Base-by-base conservation (phyloP, 1,140 invertebrate species). In the Carposina sasakii region DNA sequence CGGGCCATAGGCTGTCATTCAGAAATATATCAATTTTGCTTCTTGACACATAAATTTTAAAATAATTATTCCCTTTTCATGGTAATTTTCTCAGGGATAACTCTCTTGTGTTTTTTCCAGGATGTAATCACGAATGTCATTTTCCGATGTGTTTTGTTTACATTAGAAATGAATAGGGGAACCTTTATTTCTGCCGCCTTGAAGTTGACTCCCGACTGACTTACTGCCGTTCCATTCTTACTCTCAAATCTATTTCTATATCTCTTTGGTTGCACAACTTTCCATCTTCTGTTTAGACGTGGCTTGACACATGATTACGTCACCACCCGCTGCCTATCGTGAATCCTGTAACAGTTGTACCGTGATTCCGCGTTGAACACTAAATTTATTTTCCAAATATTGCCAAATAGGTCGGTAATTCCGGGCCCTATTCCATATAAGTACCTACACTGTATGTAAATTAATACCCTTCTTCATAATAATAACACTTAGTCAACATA, bases 91-190 rank as follows among this genome's bases (percentile, higher is more conserved):
- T 36, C 33, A 10, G 9, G 8, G 19, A 13, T 16, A 36, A 19
- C 33, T 36, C 33, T 16, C 33, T 9, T 36, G 33, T 16, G 33
- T 17, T 36, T 36, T 36, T 15, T n/a, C 1, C 9, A 16, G 12
- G 10, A 36, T 36, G 16, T 36, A 36, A 10, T 36, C 33, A 36
- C 33, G 19, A 19, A 36, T 36, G 2, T 16, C n/a, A 9, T 36
- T n/a, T 1, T n/a, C 1, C 33, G 12, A 10, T 16, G 19, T 17
- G 9, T 36, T 19, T 36, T 36, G 33, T 36, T 36, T 4, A 36
- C 33, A 16, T 36, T 36, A 1, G 33, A 36, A 16, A 36, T 36
- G 33, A 36, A 36, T 17, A 36, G 19, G 19, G 33, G 33, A 36
- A 36, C 19, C 19, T 17, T 10, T 13, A 36, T 36, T 3, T 36